Evolutionary conservation across 30 jellyfish, hydroid and myxozoan species (phyloP).

Genomic region (Cassiopea xamachana): DNA sequence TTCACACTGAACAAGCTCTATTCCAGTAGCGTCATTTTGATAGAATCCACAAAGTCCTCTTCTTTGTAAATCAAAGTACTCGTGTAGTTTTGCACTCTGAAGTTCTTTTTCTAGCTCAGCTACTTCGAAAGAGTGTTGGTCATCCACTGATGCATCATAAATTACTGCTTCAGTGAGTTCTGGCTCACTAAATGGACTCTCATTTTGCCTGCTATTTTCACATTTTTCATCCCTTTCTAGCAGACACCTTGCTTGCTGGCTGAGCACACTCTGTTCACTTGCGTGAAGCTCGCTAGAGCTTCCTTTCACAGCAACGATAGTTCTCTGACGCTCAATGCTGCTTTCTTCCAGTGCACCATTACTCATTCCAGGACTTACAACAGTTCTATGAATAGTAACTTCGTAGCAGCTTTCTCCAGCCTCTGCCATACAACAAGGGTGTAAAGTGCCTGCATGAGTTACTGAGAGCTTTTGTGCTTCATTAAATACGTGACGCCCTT

Average conservation of each 20-base stretch:
- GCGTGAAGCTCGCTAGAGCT: not conserved
- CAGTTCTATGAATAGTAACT: not conserved
- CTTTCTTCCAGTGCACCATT: not conserved
- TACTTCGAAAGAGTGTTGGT: not conserved
- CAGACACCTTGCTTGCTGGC: not conserved
- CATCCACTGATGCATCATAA: not conserved
- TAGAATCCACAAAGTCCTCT: not conserved
- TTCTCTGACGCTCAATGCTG: not conserved
- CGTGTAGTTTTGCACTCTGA: not conserved
- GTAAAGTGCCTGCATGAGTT: not conserved
- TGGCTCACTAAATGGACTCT: not conserved
- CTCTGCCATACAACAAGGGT: slow-evolving; percentile 6
- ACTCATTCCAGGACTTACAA: not conserved
- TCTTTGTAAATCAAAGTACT: slow-evolving; percentile 13
- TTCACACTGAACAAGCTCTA: not conserved
- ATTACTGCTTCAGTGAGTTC: not conserved
- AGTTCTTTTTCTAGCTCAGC: not conserved
- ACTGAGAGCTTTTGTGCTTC: not conserved
- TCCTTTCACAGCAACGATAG: not conserved
- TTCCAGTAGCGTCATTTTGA: not conserved
- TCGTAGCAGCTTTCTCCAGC: not conserved
- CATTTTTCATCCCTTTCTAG: not conserved
- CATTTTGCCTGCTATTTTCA: not conserved
- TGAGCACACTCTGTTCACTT: not conserved
- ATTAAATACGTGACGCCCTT: not conserved